phyloP scores from a whole-genome alignment of 1,140 invertebrate genomes.

The Drosophila parvula region DNA sequence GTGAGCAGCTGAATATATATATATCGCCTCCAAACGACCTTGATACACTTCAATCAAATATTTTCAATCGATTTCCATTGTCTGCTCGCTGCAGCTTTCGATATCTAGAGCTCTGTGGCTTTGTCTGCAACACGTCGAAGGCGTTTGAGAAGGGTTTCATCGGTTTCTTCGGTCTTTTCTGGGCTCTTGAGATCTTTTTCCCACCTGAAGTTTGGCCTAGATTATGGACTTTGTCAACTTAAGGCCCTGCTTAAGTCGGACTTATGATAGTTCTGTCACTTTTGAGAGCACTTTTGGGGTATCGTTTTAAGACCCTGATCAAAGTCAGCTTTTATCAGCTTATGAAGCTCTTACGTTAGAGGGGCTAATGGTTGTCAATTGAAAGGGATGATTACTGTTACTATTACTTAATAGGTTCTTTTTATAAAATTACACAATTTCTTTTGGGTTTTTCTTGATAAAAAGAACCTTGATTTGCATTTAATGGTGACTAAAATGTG shows the following conservation, averaged over 20 bases:
- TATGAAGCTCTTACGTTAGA: background rate
- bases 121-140: constrained; percentile 58
- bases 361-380: constrained; percentile 4
- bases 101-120: constrained; percentile 53
- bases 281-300: constrained; percentile 17
- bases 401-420: background rate
- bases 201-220: constrained; percentile 36
- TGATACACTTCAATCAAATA: constrained; percentile 80
- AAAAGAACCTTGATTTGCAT: constrained; percentile 5
- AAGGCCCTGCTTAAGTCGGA: constrained; percentile 13
- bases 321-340: constrained; percentile 14
- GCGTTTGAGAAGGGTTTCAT: constrained; percentile 28
- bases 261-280: constrained; percentile 48
- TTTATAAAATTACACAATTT: background rate
- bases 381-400: background rate
- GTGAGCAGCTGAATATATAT: constrained; percentile 60
- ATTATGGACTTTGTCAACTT: constrained; percentile 43
- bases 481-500: constrained; percentile 2
- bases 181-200: constrained; percentile 7
- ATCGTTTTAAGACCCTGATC: constrained; percentile 20
- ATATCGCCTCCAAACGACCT: constrained; percentile 61
- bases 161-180: background rate
- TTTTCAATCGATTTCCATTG: constrained; percentile 76
- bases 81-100: constrained; percentile 46
- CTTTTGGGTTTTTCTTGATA: background rate